Conservation (phyloP, 92 coral and sea anemone species). For the Montipora capitata region DNA sequence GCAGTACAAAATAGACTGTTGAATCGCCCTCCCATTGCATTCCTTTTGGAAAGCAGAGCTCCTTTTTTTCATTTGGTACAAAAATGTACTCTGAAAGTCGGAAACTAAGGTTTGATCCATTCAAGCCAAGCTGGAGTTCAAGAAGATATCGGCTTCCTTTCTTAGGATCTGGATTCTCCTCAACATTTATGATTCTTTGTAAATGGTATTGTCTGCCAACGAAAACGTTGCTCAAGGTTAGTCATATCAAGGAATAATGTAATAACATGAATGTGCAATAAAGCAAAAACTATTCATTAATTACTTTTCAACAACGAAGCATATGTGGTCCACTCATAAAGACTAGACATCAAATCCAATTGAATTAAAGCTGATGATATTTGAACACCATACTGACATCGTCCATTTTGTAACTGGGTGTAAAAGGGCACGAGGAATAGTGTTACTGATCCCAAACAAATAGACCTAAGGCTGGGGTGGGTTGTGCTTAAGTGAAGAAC, state of each 20-base stretch:
- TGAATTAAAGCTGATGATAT: too few species aligned
- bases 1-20: constrained; percentile 67
- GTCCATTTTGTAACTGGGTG: too few species aligned
- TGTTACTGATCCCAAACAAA: too few species aligned
- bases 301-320: too few species aligned
- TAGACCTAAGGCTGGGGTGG: too few species aligned
- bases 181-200: constrained; percentile 31
- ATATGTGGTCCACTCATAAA: too few species aligned
- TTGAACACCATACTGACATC: too few species aligned
- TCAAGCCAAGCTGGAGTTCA: constrained; percentile 43
- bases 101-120: constrained; percentile 38
- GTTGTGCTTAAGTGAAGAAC: too few species aligned
- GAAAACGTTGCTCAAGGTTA: neutral
- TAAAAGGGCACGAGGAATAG: too few species aligned
- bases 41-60: constrained; percentile 55
- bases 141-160: constrained; percentile 49
- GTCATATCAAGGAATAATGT: neutral
- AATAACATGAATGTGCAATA: too few species aligned
- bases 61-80: neutral
- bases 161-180: constrained; percentile 32
- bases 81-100: constrained; percentile 55
- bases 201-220: constrained; percentile 23
- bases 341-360: too few species aligned
- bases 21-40: constrained; percentile 63
- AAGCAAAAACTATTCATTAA: too few species aligned